phyloP scores from a whole-genome alignment of 2,797 vertebrate genomes.

The Tarsius wallacei region DNA sequence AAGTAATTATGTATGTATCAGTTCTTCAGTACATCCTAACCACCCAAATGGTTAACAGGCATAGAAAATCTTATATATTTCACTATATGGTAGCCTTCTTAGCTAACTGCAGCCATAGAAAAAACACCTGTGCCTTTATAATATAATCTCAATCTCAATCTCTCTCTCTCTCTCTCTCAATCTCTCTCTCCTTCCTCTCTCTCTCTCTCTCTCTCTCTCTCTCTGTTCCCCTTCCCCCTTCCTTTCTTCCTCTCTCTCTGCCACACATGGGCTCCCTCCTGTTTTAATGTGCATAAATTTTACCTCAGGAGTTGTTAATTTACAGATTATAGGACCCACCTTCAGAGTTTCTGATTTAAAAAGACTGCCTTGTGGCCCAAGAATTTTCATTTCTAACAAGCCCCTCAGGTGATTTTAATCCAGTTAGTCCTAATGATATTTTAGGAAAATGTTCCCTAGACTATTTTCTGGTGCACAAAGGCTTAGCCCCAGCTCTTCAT shows the following conservation, averaged over 20 bases:
- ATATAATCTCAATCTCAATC: too few relatives aligned
- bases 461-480: background rate
- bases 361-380: background rate
- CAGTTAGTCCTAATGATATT: background rate
- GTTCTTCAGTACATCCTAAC: background rate
- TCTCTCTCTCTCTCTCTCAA: accelerated
- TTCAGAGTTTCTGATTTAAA: background rate
- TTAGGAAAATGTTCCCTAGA: background rate
- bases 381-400: constrained; percentile 9
- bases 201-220: background rate
- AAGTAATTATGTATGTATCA: background rate
- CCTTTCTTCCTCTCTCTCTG: background rate
- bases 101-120: background rate
- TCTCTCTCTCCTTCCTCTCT: accelerated
- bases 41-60: background rate
- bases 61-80: background rate
- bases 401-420: background rate
- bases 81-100: background rate
- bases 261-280: accelerated
- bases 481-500: background rate
- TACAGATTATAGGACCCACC: background rate
- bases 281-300: background rate
- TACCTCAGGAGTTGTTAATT: background rate
- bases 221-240: accelerated
- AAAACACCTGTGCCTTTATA: background rate